Evolutionary conservation across 53 echinoderm and acorn worm species (phyloP), one percentile per base, ranked within the genome.

Genomic region (Hippasteria phrygiana): DNA sequence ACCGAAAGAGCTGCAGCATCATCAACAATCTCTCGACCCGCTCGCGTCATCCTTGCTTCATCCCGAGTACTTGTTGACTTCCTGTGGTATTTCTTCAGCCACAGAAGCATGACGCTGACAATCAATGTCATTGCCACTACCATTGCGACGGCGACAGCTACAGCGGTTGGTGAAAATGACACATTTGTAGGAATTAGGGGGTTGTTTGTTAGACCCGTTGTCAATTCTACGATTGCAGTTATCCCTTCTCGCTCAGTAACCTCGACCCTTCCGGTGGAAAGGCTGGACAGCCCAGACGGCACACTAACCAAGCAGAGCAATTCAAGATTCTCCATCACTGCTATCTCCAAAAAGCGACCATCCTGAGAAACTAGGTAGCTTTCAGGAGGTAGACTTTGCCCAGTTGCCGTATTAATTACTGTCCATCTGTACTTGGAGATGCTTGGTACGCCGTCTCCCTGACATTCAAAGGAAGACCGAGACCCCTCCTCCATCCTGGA

Each of bases 371-470:
- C 50, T 65, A 35, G 1, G 55, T 48, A 88, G 42, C 64, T 62
- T 20, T 78, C 78, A 14, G 54, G 28, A 12, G 77, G 36, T 18
- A 77, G 78, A 29, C 27, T 18, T 1, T 65, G 42, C 24, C 66
- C 37, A 35, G 65, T 27, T 14, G 50, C 51, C 48, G 47, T 38
- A 27, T 64, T 27, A 13, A 14, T 46, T 17, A 83, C 69, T 65
- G 32, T 39, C 88, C 88, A 88, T 29, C 54, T 66, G 78, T 65
- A 51, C 2, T 16, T 39, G 35, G 46, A 5, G 16, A 88, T 78
- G n/a, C 26, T 54, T 17, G 88, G 88, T 37, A 88, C 29, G 24
- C 88, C 88, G 16, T 24, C 42, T 18, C 74, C 74, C 1, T 2
- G 9, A 17, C 69, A 67, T 67, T 67, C 69, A 43, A 88, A 43